phyloP scores from a whole-genome alignment of 2,888 invertebrate genomes.

The Amblyjoppa fuscipennis region DNA sequence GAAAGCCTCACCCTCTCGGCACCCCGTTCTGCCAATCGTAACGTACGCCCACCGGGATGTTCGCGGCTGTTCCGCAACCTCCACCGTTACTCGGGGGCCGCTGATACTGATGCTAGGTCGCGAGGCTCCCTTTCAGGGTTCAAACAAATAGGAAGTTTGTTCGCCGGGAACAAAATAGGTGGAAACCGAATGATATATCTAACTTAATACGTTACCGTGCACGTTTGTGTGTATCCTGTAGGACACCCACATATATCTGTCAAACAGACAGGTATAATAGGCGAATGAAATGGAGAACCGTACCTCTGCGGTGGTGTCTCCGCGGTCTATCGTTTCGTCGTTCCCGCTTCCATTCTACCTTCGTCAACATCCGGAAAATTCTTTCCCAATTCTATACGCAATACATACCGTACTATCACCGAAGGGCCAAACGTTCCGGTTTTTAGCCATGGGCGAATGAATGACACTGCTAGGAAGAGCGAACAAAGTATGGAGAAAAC shows the following conservation, averaged over 20 bases:
- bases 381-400: constrained; percentile 41
- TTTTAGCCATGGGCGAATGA: background rate
- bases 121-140: constrained; percentile 77
- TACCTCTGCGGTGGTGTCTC: constrained; percentile 84
- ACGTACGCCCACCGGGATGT: constrained; percentile 61
- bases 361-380: background rate
- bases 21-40: constrained; percentile 59
- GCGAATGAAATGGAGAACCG: constrained; percentile 83
- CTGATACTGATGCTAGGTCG: constrained; percentile 56
- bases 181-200: constrained; percentile 84
- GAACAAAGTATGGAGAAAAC: background rate
- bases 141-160: constrained; percentile 84
- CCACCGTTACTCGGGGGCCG: constrained; percentile 54
- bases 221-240: constrained; percentile 37
- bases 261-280: constrained; percentile 42
- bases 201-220: constrained; percentile 83
- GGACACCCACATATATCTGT: constrained; percentile 29
- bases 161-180: constrained; percentile 81
- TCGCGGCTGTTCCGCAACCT: constrained; percentile 60
- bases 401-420: background rate
- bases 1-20: constrained; percentile 38
- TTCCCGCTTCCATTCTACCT: constrained; percentile 8
- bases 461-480: background rate
- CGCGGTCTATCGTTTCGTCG: constrained; percentile 76
- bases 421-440: background rate